These are phyloP conservation scores for Drosophila meridiana DNA, from an alignment of 2,888 invertebrate species.

Conservation along the genomic window DNA sequence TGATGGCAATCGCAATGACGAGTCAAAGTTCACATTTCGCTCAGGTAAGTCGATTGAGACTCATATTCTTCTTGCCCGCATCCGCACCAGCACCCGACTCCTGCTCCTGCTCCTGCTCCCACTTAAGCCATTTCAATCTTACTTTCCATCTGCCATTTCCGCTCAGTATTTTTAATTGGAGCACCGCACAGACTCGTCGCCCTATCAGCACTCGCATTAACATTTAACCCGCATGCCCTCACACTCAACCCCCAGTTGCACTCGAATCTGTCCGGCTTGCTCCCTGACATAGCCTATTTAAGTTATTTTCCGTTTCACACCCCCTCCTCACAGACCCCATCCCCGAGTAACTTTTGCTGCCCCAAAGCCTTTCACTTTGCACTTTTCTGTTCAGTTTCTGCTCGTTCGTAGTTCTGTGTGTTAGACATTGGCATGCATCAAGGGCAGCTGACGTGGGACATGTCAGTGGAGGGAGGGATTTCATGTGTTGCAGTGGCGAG, in stretches of 20 bases:
- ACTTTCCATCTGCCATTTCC: slow-evolving; percentile 53
- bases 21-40: slow-evolving; percentile 71
- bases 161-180: slow-evolving; percentile 67
- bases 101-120: not conserved
- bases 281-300: slow-evolving; percentile 46
- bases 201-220: slow-evolving; percentile 41
- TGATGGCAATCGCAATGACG: slow-evolving; percentile 77
- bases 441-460: not conserved
- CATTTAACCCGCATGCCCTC: slow-evolving; percentile 57
- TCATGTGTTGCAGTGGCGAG: not conserved
- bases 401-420: slow-evolving; percentile 33
- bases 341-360: slow-evolving; percentile 23
- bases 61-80: slow-evolving; percentile 18
- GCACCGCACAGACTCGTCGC: slow-evolving; percentile 28
- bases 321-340: not conserved
- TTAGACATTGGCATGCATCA: slow-evolving; percentile 41
- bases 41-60: slow-evolving; percentile 71
- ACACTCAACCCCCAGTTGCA: slow-evolving; percentile 4
- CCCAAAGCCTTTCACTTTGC: slow-evolving; percentile 18
- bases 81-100: not conserved
- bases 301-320: slow-evolving; percentile 39
- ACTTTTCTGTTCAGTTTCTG: slow-evolving; percentile 31
- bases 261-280: slow-evolving; percentile 32
- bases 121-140: slow-evolving; percentile 39
- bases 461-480: not conserved